These are phyloP conservation scores for Discoglossus pictus DNA, from an alignment of 2,797 vertebrate genomes.

Conservation along the genomic window DNA sequence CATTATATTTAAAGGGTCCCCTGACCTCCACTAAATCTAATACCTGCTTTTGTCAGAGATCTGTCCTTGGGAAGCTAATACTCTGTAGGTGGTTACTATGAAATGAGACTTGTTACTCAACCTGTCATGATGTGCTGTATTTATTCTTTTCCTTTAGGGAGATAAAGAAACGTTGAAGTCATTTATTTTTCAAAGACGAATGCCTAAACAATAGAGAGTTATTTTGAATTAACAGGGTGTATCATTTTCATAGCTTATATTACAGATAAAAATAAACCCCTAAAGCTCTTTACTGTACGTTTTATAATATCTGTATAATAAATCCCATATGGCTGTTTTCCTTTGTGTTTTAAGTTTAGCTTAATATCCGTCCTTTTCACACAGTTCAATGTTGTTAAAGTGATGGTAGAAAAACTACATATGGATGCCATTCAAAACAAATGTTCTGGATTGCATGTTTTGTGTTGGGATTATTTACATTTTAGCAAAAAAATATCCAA, in stretches of 20 bases:
- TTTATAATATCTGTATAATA: no score
- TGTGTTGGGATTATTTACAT: conserved; percentile 11
- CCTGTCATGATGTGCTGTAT: conserved; percentile 45
- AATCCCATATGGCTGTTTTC: no score
- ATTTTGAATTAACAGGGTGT: background rate
- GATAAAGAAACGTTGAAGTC: conserved; percentile 23
- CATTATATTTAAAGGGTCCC: conserved; percentile 29
- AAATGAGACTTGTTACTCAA: conserved; percentile 50
- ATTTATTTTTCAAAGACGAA: conserved; percentile 31
- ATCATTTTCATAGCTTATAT: no score
- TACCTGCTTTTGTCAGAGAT: conserved; percentile 37
- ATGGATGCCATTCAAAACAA: conserved; percentile 7
- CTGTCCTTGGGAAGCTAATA: conserved; percentile 39
- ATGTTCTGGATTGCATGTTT: conserved; percentile 21
- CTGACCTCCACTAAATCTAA: conserved; percentile 37
- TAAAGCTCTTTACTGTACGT: no score
- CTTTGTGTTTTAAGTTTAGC: no score
- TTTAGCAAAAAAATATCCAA: no score
- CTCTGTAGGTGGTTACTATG: conserved; percentile 47
- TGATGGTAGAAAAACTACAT: conserved; percentile 18
- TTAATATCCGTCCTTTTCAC: no score
- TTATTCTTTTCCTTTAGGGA: conserved; percentile 46
- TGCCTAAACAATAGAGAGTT: background rate
- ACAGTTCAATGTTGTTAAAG: no score
- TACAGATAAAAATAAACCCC: no score